These are phyloP conservation scores for Virgularia gustaviana DNA, from an alignment of 92 coral and sea anemone genomes.

Conservation along the genomic window DNA sequence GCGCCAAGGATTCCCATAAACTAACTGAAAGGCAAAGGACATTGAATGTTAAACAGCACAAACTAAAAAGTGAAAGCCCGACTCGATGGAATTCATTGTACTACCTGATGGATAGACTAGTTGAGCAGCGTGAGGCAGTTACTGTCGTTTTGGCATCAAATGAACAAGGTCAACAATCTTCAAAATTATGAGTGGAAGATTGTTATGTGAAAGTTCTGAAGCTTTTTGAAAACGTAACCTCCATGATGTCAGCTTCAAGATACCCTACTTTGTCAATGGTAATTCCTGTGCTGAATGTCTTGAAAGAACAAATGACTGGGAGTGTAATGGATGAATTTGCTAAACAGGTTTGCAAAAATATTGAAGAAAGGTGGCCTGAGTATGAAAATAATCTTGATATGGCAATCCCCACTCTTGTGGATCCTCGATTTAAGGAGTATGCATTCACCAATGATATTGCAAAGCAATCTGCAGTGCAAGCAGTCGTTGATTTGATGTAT, in stretches of 20 bases:
- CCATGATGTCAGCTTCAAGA: slow-evolving; percentile 32
- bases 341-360: slow-evolving; percentile 1
- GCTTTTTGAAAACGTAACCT: slow-evolving; percentile 26
- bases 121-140: slow-evolving; percentile 14
- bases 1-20: slow-evolving; percentile 10
- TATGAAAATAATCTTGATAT: slow-evolving; percentile 24
- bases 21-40: slow-evolving; percentile 2
- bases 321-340: slow-evolving; percentile 28
- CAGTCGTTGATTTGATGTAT: slow-evolving; percentile 8
- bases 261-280: slow-evolving; percentile 23
- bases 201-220: slow-evolving; percentile 32
- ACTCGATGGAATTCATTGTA: slow-evolving; percentile 24
- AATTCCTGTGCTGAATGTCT: slow-evolving; percentile 21
- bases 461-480: slow-evolving; percentile 29
- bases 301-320: slow-evolving; percentile 21
- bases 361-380: slow-evolving; percentile 9
- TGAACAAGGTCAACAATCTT: slow-evolving; percentile 19
- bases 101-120: slow-evolving; percentile 24
- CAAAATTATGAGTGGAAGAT: slow-evolving; percentile 26
- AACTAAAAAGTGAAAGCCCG: slow-evolving; percentile 24
- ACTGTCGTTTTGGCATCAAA: slow-evolving; percentile 25
- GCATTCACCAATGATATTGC: background rate
- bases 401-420: slow-evolving; percentile 18
- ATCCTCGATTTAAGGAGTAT: slow-evolving; percentile 20
- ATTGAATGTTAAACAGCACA: slow-evolving; percentile 27